These are phyloP conservation scores for Girardinichthys multiradiatus DNA, from an alignment of 2,113 vertebrate species.

Conservation along the genomic window DNA sequence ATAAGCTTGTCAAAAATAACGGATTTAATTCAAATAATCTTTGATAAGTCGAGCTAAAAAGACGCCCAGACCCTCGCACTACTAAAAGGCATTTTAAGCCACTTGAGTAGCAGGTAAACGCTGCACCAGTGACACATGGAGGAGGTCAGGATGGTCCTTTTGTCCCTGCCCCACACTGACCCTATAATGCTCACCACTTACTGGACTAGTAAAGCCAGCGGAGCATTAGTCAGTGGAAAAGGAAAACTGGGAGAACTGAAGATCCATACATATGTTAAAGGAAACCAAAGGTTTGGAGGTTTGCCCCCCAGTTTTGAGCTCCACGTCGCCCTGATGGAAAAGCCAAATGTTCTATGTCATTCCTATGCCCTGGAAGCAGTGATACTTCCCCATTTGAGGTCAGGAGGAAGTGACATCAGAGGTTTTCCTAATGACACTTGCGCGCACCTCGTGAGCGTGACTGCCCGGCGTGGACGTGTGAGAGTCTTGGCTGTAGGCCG, in stretches of 20 bases:
- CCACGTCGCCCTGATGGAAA: conserved; percentile 26
- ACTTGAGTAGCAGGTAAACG: neutral
- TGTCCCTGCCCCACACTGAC: neutral
- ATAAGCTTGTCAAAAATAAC: neutral
- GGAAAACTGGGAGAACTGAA: neutral
- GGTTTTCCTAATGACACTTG: conserved; percentile 97
- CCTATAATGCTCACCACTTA: neutral
- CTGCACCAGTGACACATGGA: conserved; percentile 8
- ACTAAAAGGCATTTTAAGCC: neutral
- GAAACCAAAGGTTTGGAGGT: conserved; percentile 20
- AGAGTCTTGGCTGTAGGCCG: conserved; percentile 77
- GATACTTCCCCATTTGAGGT: conserved; percentile 11
- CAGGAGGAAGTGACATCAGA: conserved; percentile 86
- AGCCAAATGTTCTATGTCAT: conserved; percentile 18
- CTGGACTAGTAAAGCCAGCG: neutral
- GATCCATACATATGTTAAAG: conserved; percentile 10
- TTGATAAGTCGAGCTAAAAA: neutral
- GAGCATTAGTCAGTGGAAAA: neutral
- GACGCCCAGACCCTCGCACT: neutral
- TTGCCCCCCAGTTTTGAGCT: conserved; percentile 14
- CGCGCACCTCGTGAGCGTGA: conserved; percentile 87
- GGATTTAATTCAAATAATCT: neutral
- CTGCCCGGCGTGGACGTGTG: conserved; percentile 10
- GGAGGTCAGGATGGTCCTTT: neutral
- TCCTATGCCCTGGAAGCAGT: conserved; percentile 26